Conservation (phyloP, 2,888 invertebrate genomes). For the Drepanosiphum platanoidis region DNA sequence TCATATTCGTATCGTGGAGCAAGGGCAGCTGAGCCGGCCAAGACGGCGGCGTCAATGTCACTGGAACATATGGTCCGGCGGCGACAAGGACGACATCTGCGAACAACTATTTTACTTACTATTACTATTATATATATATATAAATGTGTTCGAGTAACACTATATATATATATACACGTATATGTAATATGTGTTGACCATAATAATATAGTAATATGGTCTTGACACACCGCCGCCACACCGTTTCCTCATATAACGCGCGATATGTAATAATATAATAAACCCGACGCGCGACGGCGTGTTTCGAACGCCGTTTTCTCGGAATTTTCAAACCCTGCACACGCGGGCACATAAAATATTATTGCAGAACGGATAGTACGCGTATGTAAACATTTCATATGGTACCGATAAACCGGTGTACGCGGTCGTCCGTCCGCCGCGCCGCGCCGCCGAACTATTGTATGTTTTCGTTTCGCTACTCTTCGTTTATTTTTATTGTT, state of each 20-base stretch:
- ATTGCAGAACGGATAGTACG: not conserved
- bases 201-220: not conserved
- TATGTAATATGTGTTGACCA: slow-evolving; percentile 7
- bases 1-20: slow-evolving; percentile 43
- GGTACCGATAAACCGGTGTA: not conserved
- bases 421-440: not conserved
- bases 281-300: not conserved
- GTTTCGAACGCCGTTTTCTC: not conserved
- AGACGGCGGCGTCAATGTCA: slow-evolving; percentile 51
- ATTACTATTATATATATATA: not conserved
- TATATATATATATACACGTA: not conserved
- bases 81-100: slow-evolving; percentile 43
- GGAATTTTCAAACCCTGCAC: not conserved
- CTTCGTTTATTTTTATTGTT: not conserved
- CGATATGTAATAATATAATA: not conserved
- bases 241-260: not conserved
- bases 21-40: slow-evolving; percentile 34
- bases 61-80: slow-evolving; percentile 30
- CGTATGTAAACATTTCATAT: not conserved
- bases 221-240: not conserved
- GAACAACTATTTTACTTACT: slow-evolving; percentile 12
- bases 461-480: not conserved
- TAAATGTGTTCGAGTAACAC: not conserved
- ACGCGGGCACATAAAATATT: not conserved
- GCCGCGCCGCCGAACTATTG: not conserved